These are phyloP conservation scores for Bombus affinis DNA, from an alignment of 1,140 invertebrate species.

Conservation along the genomic window DNA sequence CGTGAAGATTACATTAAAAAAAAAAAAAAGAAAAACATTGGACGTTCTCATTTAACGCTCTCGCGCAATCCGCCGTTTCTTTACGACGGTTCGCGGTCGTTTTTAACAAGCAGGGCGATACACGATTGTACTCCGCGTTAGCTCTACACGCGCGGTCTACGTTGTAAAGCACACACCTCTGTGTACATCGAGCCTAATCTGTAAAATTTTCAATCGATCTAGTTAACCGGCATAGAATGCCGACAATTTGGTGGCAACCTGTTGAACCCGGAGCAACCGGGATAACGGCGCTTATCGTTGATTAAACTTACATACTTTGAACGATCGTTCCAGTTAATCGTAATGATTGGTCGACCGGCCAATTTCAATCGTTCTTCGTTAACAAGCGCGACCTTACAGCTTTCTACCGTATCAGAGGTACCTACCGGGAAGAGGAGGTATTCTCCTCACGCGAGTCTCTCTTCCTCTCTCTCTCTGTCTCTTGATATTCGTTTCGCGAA, in stretches of 20 bases:
- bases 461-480: no score
- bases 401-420: not conserved
- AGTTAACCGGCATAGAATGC: not conserved
- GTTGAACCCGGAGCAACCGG: constrained; percentile 30
- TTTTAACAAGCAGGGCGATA: constrained; percentile 3
- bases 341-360: constrained; percentile 7
- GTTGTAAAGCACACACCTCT: no score
- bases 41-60: not conserved
- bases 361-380: constrained; percentile 20
- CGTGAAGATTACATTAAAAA: not conserved
- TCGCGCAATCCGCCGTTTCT: not conserved
- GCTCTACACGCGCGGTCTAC: not conserved
- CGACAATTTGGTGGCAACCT: constrained; percentile 30
- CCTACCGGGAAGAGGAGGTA: not conserved
- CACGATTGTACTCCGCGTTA: not conserved
- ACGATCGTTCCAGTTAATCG: constrained; percentile 31
- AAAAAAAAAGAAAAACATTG: not conserved
- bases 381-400: not conserved
- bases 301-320: constrained; percentile 43
- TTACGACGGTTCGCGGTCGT: not conserved
- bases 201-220: constrained; percentile 5
- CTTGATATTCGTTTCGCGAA: not conserved
- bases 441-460: not conserved
- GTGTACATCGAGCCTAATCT: not conserved
- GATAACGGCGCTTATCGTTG: constrained; percentile 33